Evolutionary conservation across 2,888 invertebrate genomes (phyloP), one percentile per base, ranked within the genome.

Genomic region (Caenorhabditis sulstoni): DNA sequence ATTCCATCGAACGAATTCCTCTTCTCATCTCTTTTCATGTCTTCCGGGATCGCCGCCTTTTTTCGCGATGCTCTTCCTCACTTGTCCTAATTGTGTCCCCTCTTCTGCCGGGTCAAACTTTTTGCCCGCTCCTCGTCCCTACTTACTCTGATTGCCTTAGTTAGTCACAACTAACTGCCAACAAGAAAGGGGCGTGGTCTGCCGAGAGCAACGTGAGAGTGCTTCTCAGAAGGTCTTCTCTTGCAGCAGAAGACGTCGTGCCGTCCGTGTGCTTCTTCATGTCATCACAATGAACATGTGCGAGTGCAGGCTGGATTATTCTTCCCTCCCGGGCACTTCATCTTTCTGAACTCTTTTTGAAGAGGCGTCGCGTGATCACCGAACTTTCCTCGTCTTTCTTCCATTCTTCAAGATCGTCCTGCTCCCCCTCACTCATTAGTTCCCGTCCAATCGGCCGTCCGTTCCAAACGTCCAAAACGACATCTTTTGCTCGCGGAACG

Each of bases 271-370:
- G 44, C 22, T 50, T 73, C 50, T 47, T 55, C 52, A 49, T 62
- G 71, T 71, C 71, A 71, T 71, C 71, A 57, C 62, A 62, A 73
- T 73, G 73, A 73, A 73, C 73, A 73, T 64, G 64, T 70, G 61
- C 22, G 61, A 70, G 70, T 70, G 61, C 70, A 70, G 68, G 55
- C 68, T 68, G 70, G 70, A 70, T 70, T 70, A 70, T 61, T 70
- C 53, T 53, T 61, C 12, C n/a, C 44, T 22, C 49, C 45, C 61
- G 70, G 49, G 64, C 57, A 73, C 73, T 73, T 65, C 64, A 73
- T 73, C 73, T 73, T 73, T 64, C 61, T 62, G 64, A 73, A 64
- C 64, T 44, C 9, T 41, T 55, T 23, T 16, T 7, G 20, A 41
- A 39, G 58, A 22, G 58, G 49, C 14, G 11, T 45, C 52, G 47